Conservation (phyloP, 1,140 invertebrate genomes). For the Leguminivora glycinivorella region DNA sequence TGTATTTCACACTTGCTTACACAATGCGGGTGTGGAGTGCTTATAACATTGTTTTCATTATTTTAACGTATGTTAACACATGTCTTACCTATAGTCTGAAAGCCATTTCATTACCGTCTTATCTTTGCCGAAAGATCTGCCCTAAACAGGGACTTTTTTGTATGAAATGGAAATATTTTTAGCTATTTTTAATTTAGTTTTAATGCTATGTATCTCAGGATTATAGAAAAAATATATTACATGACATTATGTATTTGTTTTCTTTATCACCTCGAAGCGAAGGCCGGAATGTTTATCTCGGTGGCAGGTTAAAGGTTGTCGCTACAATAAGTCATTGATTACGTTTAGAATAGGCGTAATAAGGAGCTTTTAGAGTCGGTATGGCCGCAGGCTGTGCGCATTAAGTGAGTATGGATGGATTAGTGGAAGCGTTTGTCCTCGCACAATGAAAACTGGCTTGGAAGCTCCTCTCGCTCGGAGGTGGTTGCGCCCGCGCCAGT, state of each 20-base stretch:
- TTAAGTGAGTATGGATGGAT: conserved; percentile 44
- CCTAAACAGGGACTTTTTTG: conserved; percentile 70
- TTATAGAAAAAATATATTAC: conserved; percentile 19
- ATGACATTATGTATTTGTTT: conserved; percentile 23
- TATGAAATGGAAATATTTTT: conserved; percentile 60
- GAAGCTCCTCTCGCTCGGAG: conserved; percentile 70
- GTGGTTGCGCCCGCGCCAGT: conserved; percentile 58
- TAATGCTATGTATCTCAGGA: conserved; percentile 36
- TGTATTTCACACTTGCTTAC: not conserved
- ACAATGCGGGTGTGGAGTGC: not conserved
- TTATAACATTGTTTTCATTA: conserved; percentile 45
- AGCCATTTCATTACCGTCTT: conserved; percentile 49
- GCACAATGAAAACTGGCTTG: conserved; percentile 69
- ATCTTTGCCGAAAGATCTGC: conserved; percentile 47
- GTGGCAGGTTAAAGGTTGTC: conserved; percentile 12
- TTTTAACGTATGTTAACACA: conserved; percentile 41
- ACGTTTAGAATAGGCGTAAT: conserved; percentile 30
- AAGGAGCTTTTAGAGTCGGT: conserved; percentile 28
- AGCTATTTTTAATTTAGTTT: conserved; percentile 37
- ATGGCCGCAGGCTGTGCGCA: conserved; percentile 36
- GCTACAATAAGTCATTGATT: conserved; percentile 32
- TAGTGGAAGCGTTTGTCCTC: conserved; percentile 66
- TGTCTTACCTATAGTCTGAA: conserved; percentile 33
- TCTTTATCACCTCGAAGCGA: conserved; percentile 12
- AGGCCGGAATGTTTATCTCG: conserved; percentile 11